A percentile compares a stretch with the other conserved stretches of the same genome.
Evolutionary conservation across 2,113 vertebrate species (phyloP).

Genomic region (Hypocryptadius cinnamomeus): DNA sequence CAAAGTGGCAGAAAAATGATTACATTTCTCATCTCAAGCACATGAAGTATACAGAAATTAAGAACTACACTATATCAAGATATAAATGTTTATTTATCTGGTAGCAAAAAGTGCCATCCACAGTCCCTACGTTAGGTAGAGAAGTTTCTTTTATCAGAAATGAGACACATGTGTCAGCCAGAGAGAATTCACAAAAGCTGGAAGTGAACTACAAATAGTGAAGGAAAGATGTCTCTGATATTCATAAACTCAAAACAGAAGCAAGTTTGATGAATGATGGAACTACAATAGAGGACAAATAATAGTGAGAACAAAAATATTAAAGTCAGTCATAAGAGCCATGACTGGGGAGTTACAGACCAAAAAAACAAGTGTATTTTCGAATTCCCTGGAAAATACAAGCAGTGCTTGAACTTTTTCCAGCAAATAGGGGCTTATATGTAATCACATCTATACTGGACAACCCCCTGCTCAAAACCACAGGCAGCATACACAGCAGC

Average conservation of each 20-base stretch:
- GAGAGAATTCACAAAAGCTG: not conserved
- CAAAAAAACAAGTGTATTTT: not conserved
- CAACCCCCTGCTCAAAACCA: not conserved
- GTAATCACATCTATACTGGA: not conserved
- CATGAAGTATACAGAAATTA: not conserved
- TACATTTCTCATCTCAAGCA: not conserved
- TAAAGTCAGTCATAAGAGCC: not conserved
- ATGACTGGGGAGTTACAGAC: not conserved
- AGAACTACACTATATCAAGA: not conserved
- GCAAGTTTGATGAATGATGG: not conserved
- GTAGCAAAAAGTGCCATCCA: not conserved
- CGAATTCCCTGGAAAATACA: not conserved
- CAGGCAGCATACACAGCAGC: not conserved
- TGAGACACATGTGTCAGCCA: not conserved
- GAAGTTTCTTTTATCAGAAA: not conserved
- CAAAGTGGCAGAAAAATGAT: not conserved
- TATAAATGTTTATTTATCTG: not conserved
- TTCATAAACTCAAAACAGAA: not conserved
- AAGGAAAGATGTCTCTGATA: not conserved
- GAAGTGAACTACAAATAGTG: not conserved
- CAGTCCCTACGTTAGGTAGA: not conserved
- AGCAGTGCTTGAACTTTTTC: not conserved
- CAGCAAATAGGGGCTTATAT: not conserved
- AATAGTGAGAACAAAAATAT: not conserved
- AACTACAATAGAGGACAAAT: not conserved